Evolutionary conservation across 2,888 invertebrate genomes (phyloP), one percentile per base, ranked within the genome.

Genomic region (Cerceris ruficornis): DNA sequence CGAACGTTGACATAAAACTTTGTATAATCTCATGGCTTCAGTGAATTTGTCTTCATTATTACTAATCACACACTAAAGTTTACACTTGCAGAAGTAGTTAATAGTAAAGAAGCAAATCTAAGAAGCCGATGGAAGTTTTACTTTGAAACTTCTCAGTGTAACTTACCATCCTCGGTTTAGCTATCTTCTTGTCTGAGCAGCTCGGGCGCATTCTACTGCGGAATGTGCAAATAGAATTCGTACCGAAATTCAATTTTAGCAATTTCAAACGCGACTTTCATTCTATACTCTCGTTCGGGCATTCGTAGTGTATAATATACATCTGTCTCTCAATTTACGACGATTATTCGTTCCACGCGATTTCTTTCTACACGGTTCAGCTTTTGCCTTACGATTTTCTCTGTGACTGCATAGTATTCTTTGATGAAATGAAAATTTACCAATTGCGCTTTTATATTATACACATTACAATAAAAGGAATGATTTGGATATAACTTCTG

Each of bases 31-130:
- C 54, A 52, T 49, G 50, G 57, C 75, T 70, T 68, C 55, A 46
- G 50, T 28, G 69, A 74, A 74, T 83, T 85, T 73, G 77, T 77
- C 77, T 81, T 79, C 79, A 78, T 85, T 85, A 81, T 77, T 76
- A 77, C 78, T 83, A 80, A 83, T 83, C 78, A 74, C 83, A 77
- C 76, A 77, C 73, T 75, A 75, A 81, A 84, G 72, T 84, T 83
- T 74, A 77, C 82, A 67, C 60, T 70, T 65, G 70, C 55, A 64
- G 72, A 58, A 72, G 58, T 69, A 64, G 59, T 82, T 83, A 83
- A 83, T 79, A 76, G 75, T 64, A 77, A 81, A 78, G 74, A 66
- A 67, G 54, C 17, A 39, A 49, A 42, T 54, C 59, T 60, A 79
- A 81, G 62, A 70, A 75, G 58, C 71, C 50, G 73, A 80, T 75